Conservation (phyloP, 2,888 invertebrate species). For the Tachina fera region DNA sequence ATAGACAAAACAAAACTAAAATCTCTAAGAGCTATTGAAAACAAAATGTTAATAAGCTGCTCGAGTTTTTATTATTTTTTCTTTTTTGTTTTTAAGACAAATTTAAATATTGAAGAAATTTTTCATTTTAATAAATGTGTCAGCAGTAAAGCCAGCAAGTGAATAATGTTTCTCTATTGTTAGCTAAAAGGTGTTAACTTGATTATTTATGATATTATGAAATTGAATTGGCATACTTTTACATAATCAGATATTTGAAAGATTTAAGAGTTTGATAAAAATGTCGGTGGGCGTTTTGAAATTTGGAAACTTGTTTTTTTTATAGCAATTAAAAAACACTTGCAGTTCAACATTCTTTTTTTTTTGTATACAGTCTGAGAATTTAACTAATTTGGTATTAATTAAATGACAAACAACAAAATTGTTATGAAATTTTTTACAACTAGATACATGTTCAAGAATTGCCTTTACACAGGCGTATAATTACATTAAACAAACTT, state of each 20-base stretch:
- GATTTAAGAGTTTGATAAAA: constrained; percentile 14
- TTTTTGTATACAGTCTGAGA: constrained; percentile 33
- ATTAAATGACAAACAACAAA: constrained; percentile 73
- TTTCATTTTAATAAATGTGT: background rate
- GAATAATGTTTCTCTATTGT: background rate
- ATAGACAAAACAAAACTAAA: constrained; percentile 49
- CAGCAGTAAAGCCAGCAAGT: constrained; percentile 17
- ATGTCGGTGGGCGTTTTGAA: constrained; percentile 46
- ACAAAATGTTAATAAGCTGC: constrained; percentile 24
- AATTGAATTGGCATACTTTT: constrained; percentile 5
- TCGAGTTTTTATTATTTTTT: background rate
- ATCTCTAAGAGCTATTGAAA: background rate
- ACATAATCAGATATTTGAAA: background rate
- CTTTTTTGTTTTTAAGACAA: background rate
- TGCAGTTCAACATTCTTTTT: constrained; percentile 19
- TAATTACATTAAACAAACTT: constrained; percentile 61
- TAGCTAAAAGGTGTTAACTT: background rate
- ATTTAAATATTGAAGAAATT: constrained; percentile 29
- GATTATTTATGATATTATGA: background rate
- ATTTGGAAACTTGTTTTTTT: constrained; percentile 33
- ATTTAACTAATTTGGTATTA: constrained; percentile 73
- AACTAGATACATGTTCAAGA: constrained; percentile 10
- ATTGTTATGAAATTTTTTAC: constrained; percentile 68
- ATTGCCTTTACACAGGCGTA: constrained; percentile 62
- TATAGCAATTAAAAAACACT: constrained; percentile 40